Evolutionary conservation across 1,140 invertebrate genomes (phyloP).

Genomic region (Tachypleus tridentatus): DNA sequence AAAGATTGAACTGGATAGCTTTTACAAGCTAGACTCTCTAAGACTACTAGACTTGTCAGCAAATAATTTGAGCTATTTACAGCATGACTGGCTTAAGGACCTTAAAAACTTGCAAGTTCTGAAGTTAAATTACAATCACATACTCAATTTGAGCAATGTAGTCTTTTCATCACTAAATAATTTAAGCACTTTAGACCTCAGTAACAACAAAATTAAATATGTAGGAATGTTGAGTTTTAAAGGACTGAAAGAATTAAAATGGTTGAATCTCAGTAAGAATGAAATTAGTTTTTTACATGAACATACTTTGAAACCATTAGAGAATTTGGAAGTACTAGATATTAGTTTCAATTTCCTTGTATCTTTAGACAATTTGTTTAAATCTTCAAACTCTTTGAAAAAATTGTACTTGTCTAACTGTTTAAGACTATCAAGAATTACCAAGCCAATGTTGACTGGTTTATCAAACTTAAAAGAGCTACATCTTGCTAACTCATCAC

Average conservation of each 20-base stretch:
- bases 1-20: no score
- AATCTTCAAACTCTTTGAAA: conserved; percentile 10
- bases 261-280: conserved; percentile 53
- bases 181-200: conserved; percentile 16
- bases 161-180: conserved; percentile 16
- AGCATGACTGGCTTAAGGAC: conserved; percentile 18
- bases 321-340: conserved; percentile 49
- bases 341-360: conserved; percentile 54
- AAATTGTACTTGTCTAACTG: conserved; percentile 6
- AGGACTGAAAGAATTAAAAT: conserved; percentile 41
- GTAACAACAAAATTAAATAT: conserved; percentile 14
- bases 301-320: conserved; percentile 43
- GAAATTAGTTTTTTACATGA: conserved; percentile 43
- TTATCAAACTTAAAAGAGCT: conserved; percentile 9
- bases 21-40: neutral
- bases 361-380: conserved; percentile 12
- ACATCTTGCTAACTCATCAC: conserved; percentile 10
- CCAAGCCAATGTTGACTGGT: conserved; percentile 7
- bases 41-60: conserved; percentile 12
- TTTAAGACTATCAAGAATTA: conserved; percentile 6
- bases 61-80: conserved; percentile 13
- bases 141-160: conserved; percentile 15
- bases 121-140: conserved; percentile 11
- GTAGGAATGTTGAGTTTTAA: conserved; percentile 22
- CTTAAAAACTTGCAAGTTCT: conserved; percentile 14